These are phyloP conservation scores for Burhinus oedicnemus DNA, from an alignment of 2,113 vertebrate species.

Conservation along the genomic window DNA sequence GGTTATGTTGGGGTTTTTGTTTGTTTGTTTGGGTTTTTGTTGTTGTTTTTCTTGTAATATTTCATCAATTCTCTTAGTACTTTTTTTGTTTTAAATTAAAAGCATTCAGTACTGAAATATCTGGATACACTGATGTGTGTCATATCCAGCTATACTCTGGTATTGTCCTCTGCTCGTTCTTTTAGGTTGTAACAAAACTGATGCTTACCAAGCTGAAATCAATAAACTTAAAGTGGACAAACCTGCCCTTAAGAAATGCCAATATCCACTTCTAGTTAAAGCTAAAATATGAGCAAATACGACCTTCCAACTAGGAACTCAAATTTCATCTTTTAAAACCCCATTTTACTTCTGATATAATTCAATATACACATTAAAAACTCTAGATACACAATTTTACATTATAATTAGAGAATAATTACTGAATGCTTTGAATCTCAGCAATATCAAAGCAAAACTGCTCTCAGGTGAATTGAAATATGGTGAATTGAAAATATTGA, in stretches of 20 bases:
- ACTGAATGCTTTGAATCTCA: neutral
- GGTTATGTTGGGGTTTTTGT: neutral
- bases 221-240: conserved; percentile 1
- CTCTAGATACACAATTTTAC: neutral
- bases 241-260: neutral
- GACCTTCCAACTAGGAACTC: neutral
- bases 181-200: neutral
- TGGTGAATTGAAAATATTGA: neutral
- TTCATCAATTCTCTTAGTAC: neutral
- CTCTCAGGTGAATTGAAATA: neutral
- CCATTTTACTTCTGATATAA: neutral
- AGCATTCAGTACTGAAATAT: neutral
- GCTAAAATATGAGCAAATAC: neutral
- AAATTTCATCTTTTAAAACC: neutral
- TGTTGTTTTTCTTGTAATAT: neutral
- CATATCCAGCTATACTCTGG: neutral
- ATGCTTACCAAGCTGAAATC: neutral
- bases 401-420: neutral
- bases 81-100: neutral
- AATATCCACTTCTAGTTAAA: neutral
- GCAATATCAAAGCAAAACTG: neutral
- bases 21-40: neutral
- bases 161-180: neutral
- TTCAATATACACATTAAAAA: neutral
- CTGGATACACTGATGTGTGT: neutral